Percentiles rank a stretch among this genome's conserved stretches.
Evolutionary conservation across 2,888 invertebrate species (phyloP).

Genomic region (Drosophila gaucha): DNA sequence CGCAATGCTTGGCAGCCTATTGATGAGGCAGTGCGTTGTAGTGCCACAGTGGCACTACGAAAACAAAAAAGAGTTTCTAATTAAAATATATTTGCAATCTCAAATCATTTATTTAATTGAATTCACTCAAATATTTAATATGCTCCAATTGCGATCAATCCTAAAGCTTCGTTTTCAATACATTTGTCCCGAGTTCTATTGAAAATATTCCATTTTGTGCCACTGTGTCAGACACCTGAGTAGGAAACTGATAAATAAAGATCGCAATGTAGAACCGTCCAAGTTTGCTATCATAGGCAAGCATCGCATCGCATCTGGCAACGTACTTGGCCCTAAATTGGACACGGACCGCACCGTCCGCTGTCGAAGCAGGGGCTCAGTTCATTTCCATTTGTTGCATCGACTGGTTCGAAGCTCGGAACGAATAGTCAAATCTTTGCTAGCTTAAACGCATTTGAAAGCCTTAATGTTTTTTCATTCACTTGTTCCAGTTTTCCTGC

Average conservation of each 20-base stretch:
- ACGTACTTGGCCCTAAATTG: constrained; percentile 81
- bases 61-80: background rate
- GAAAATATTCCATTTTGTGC: background rate
- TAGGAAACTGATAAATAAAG: constrained; percentile 79
- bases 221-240: constrained; percentile 63
- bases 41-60: constrained; percentile 53
- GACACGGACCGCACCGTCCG: constrained; percentile 30
- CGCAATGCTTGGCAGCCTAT: constrained; percentile 64
- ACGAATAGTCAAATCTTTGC: constrained; percentile 22
- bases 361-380: constrained; percentile 56
- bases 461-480: constrained; percentile 51
- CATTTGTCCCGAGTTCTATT: background rate
- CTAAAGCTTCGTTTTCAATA: too few species aligned
- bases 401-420: constrained; percentile 46
- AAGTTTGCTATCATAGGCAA: constrained; percentile 60
- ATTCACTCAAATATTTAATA: background rate
- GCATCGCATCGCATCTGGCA: constrained; percentile 60
- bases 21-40: constrained; percentile 66
- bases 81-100: background rate
- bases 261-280: constrained; percentile 67
- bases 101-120: background rate
- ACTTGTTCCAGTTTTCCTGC: constrained; percentile 62
- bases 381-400: constrained; percentile 66
- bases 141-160: too few species aligned
- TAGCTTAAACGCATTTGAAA: constrained; percentile 38